These are phyloP conservation scores for Garrulus glandarius DNA, from an alignment of 2,797 vertebrate species.

Conservation along the genomic window DNA sequence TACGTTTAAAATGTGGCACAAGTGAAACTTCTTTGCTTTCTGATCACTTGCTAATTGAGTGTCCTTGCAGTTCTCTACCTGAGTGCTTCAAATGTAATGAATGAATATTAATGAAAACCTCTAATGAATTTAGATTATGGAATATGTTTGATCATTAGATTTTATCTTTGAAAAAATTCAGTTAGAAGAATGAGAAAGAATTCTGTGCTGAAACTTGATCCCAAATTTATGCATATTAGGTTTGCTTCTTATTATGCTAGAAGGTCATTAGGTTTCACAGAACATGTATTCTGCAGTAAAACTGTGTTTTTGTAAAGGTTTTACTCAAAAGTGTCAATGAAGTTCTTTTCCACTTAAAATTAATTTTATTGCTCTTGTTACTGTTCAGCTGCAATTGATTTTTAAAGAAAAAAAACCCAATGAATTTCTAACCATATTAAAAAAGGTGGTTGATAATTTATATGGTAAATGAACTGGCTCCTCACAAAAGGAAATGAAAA, in stretches of 20 bases:
- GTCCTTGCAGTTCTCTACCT: conserved; percentile 7
- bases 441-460: conserved; percentile 9
- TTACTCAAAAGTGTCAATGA: not conserved
- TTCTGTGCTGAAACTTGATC: not conserved
- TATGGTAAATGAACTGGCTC: not conserved
- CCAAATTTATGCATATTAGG: not conserved
- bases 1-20: not conserved
- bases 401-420: not conserved
- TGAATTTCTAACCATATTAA: not conserved
- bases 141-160: conserved; percentile 27
- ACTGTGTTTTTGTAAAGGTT: not conserved
- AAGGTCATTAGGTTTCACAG: not conserved
- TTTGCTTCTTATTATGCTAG: not conserved
- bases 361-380: not conserved
- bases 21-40: not conserved
- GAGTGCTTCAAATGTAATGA: not conserved
- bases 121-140: not conserved
- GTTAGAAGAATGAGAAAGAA: not conserved
- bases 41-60: not conserved
- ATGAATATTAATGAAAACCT: conserved; percentile 39
- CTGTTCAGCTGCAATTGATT: not conserved
- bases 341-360: not conserved
- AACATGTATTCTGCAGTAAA: not conserved
- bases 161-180: not conserved
- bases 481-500: conserved; percentile 21